phyloP scores from a whole-genome alignment of 92 coral and sea anemone genomes.

The Epizoanthus fatuus region DNA sequence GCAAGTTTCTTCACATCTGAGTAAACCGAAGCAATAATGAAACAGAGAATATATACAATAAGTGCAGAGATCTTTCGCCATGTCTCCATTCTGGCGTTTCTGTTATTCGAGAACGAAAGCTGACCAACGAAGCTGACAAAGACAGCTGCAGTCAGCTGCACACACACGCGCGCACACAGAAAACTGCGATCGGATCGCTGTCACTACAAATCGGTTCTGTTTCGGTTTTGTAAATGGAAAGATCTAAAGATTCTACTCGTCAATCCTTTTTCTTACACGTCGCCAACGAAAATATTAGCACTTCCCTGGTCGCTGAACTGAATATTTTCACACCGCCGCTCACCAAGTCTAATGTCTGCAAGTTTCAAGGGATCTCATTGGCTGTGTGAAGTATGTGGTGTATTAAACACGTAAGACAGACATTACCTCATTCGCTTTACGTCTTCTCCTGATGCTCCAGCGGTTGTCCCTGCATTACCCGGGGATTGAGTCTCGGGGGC shows the following conservation, averaged over 20 bases:
- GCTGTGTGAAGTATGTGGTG: neutral
- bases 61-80: neutral
- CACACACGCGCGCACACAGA: neutral
- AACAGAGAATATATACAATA: neutral
- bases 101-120: neutral
- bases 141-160: neutral
- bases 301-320: neutral
- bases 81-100: conserved; percentile 14
- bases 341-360: neutral
- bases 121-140: neutral
- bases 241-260: neutral
- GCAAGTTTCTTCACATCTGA: conserved; percentile 10
- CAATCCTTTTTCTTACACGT: neutral
- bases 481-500: neutral
- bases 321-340: neutral
- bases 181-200: neutral
- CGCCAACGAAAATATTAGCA: conserved; percentile 2
- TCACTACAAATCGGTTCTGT: neutral
- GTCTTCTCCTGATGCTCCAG: neutral
- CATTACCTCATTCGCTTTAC: conserved; percentile 13
- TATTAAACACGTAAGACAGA: neutral
- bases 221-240: neutral
- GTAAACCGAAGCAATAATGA: neutral
- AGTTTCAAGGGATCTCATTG: conserved; percentile 4
- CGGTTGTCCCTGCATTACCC: neutral